A percentile compares a stretch with the other conserved stretches of the same genome.
Evolutionary conservation across 2,113 vertebrate genomes (phyloP).

Genomic region (Poeciliopsis turrubarensis): DNA sequence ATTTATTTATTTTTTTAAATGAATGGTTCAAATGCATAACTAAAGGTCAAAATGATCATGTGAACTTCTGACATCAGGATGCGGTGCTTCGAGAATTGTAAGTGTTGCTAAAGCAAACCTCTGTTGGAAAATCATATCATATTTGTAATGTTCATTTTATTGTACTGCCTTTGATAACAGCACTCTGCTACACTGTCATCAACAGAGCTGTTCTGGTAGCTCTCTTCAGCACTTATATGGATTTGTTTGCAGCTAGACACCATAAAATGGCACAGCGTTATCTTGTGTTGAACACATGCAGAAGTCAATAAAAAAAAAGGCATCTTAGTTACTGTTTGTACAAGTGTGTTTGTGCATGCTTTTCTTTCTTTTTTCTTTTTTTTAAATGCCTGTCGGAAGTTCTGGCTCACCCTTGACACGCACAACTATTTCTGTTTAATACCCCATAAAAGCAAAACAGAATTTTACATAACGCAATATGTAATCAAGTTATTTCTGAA

Average conservation of each 20-base stretch:
- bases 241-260: conserved; percentile 22
- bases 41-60: too few species aligned
- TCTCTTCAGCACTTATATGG: conserved; percentile 26
- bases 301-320: conserved; percentile 41
- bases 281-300: conserved; percentile 37
- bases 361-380: neutral
- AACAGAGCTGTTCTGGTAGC: conserved; percentile 5
- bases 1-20: neutral
- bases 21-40: too few species aligned
- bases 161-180: conserved; percentile 17
- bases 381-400: neutral
- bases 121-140: neutral
- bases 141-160: conserved; percentile 17
- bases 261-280: conserved; percentile 36
- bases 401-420: neutral
- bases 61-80: too few species aligned
- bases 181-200: conserved; percentile 17
- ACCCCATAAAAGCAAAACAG: neutral
- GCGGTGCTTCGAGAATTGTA: neutral
- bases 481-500: conserved; percentile 21
- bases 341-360: neutral
- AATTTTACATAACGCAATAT: conserved; percentile 1
- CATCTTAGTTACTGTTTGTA: conserved; percentile 4
- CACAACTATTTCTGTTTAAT: neutral
- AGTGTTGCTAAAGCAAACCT: neutral